Conservation (phyloP, 2,888 invertebrate genomes). For the Torymus aiolomorphi region DNA sequence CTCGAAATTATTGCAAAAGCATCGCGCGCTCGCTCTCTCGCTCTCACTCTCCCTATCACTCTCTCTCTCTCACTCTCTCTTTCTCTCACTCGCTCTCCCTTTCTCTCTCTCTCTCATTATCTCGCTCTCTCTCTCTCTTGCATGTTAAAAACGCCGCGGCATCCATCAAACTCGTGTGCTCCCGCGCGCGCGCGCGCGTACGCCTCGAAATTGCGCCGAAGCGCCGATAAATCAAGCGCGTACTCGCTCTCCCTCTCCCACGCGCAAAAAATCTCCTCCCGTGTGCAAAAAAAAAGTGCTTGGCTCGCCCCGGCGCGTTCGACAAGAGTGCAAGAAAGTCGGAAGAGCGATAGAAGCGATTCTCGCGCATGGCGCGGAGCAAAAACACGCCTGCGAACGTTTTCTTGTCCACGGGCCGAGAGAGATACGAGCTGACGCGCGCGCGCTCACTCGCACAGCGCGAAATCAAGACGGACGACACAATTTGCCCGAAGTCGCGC, state of each 20-base stretch:
- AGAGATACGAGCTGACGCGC: neutral
- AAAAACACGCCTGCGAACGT: constrained; percentile 9
- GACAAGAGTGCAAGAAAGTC: neutral
- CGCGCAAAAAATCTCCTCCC: no score
- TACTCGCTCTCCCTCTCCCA: neutral
- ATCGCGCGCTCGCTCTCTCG: neutral
- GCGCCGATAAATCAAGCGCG: constrained; percentile 35
- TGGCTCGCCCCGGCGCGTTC: neutral
- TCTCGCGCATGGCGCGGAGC: neutral
- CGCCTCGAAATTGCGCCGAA: constrained; percentile 6
- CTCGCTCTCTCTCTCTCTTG: neutral
- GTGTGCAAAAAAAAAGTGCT: no score
- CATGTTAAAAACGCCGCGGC: constrained; percentile 41
- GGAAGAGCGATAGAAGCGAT: neutral
- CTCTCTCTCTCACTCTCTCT: neutral
- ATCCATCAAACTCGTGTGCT: constrained; percentile 1
- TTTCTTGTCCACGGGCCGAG: neutral
- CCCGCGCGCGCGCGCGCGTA: no score
- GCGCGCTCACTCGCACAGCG: neutral
- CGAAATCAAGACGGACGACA: constrained; percentile 53
- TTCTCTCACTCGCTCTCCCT: no score
- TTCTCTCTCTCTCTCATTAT: neutral
- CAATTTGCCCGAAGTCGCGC: constrained; percentile 52
- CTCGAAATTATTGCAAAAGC: constrained; percentile 37
- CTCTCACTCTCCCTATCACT: no score